Base-by-base conservation (phyloP, 2,888 invertebrate genomes). In the Sipunculus nudus region DNA sequence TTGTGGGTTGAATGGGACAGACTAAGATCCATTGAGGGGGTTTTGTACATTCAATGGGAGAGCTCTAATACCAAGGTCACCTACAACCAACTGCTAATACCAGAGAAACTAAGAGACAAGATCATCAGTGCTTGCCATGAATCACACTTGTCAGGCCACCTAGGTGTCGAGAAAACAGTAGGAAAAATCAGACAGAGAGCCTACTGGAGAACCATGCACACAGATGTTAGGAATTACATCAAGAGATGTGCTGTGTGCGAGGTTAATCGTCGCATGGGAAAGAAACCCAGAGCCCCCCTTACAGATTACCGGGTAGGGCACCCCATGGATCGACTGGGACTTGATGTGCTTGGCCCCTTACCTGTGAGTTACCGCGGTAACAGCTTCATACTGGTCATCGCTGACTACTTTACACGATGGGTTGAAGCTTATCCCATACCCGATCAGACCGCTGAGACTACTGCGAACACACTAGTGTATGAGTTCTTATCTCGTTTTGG, bases 271-370 rank as follows among this genome's bases (percentile, higher is more conserved):
- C n/a, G n/a, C 5, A 48, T 16, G 23, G 13, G 6, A 16, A 31
- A 25, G 16, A 31, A 16, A 23, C 19, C 48, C 4, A 48, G 31
- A 32, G 23, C 26, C 16, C 21, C 31, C 4, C 28, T 48, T 6
- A 16, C n/a, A 6, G 19, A 48, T 21, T 48, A 29, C 32, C 48
- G 32, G 16, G 48, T 19, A 5, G 48, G 48, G 5, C 31, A 16
- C 5, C 48, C 48, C 4, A 28, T 28, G 4, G 48, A 31, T 19
- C 16, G 32, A 10, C 10, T 48, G 6, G 31, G 32, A 8, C 28
- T 31, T 4, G 48, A 48, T 29, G n/a, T 48, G 31, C 48, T 48
- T 48, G 48, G 48, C 4, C 48, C 48, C 29, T 21, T 29, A 6
- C 16, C n/a, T 3, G 25, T 3, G 3, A 31, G 31, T 21, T 13